Percentiles rank a stretch among this genome's conserved stretches.
Evolutionary conservation across 2,888 invertebrate species (phyloP).

Genomic region (Smittia sp.): DNA sequence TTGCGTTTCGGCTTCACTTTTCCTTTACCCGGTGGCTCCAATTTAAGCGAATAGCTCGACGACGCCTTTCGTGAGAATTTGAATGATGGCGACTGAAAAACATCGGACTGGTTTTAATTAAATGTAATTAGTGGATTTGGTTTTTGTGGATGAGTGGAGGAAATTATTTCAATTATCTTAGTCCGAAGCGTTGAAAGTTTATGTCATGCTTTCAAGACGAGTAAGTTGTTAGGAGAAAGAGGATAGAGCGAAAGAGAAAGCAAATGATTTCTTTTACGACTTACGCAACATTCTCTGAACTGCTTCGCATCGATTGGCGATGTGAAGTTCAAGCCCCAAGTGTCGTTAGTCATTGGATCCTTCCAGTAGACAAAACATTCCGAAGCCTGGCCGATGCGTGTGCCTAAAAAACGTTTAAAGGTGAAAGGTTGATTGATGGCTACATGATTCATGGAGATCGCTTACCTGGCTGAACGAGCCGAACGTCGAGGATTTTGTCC

Average conservation of each 20-base stretch:
- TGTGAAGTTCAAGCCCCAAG: slow-evolving; percentile 98
- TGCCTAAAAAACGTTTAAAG: slow-evolving; percentile 62
- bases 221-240: not conserved
- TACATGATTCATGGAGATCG: not conserved
- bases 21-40: slow-evolving; percentile 85
- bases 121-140: slow-evolving; percentile 35
- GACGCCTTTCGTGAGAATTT: slow-evolving; percentile 97
- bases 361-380: slow-evolving; percentile 99
- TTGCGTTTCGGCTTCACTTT: slow-evolving; percentile 86
- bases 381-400: slow-evolving; percentile 94
- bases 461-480: slow-evolving; percentile 93
- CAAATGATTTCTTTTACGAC: slow-evolving; percentile 57
- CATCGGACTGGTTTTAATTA: slow-evolving; percentile 57
- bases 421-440: not conserved
- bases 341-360: slow-evolving; percentile 94
- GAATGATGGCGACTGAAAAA: slow-evolving; percentile 93
- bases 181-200: not conserved
- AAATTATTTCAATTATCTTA: no score
- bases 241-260: not conserved
- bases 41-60: slow-evolving; percentile 91
- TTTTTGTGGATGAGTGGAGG: not conserved
- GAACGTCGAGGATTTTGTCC: slow-evolving; percentile 96
- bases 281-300: slow-evolving; percentile 95
- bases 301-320: slow-evolving; percentile 96
- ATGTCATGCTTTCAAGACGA: not conserved